These are phyloP conservation scores for Amorpha juglandis DNA, from an alignment of 2,888 invertebrate genomes.

Conservation along the genomic window DNA sequence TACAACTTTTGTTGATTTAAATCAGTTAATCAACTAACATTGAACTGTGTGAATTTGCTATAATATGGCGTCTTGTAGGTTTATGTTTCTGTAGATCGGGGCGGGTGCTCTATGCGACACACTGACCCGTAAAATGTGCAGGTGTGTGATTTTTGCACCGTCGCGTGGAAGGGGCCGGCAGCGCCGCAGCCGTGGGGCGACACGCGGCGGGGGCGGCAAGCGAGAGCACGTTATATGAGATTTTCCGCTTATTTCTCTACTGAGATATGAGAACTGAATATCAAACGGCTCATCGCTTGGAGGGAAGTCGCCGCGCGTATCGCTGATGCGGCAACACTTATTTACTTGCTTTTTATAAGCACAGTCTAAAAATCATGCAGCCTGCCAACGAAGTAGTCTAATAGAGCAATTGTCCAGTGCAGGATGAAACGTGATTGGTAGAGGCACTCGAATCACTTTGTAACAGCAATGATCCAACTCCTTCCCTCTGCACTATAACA, in stretches of 20 bases:
- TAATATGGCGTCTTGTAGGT: too few species aligned
- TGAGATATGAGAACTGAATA: conserved; percentile 11
- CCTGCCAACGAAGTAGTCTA: background rate
- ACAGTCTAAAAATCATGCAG: background rate
- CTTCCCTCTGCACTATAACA: too few species aligned
- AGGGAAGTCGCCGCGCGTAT: background rate
- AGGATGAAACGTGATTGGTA: too few species aligned
- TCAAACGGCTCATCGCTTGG: background rate
- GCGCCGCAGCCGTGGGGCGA: background rate
- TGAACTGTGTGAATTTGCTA: too few species aligned
- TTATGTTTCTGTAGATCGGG: too few species aligned
- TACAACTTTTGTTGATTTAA: too few species aligned
- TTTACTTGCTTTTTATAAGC: background rate
- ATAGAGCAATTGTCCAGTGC: too few species aligned
- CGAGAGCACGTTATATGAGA: conserved; percentile 1
- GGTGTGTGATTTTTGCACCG: conserved; percentile 16
- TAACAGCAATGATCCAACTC: too few species aligned
- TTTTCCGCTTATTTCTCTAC: conserved; percentile 6
- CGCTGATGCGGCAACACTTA: background rate
- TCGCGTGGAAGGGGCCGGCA: too few species aligned
- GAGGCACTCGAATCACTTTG: too few species aligned
- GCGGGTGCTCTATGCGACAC: background rate
- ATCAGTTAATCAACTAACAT: too few species aligned
- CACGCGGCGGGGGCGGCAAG: background rate
- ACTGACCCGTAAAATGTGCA: conserved; percentile 18